phyloP scores from a whole-genome alignment of 2,113 vertebrate genomes.

The Phrynosoma platyrhinos region DNA sequence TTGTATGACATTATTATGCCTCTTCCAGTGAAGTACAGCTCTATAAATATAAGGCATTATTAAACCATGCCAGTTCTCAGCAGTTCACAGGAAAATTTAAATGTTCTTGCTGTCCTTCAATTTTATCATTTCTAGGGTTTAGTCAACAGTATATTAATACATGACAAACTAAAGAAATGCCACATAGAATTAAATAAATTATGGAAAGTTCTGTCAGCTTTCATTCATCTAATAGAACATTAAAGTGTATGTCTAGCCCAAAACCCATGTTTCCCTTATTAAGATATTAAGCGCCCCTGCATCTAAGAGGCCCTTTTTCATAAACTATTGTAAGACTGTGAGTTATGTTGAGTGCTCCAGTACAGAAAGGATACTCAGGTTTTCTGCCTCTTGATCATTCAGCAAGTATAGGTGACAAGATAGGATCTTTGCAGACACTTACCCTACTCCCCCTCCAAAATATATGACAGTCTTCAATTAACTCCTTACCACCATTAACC shows the following conservation, averaged over 20 bases:
- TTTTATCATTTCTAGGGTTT: no score
- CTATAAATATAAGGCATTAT: not conserved
- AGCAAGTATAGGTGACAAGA: not conserved
- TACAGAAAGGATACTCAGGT: not conserved
- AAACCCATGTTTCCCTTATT: not conserved
- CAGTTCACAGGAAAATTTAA: constrained; percentile 3
- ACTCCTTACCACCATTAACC: not conserved
- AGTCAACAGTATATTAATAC: no score
- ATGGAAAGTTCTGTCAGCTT: not conserved
- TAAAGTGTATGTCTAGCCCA: not conserved
- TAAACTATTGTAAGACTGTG: not conserved
- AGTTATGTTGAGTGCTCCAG: not conserved
- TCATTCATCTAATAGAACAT: not conserved
- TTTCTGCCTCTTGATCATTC: not conserved
- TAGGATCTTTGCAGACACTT: not conserved
- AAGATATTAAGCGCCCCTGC: not conserved
- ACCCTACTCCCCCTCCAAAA: not conserved
- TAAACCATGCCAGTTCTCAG: constrained; percentile 24
- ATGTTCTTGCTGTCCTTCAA: not conserved
- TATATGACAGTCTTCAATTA: not conserved
- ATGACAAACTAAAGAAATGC: not conserved
- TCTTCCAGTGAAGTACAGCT: not conserved
- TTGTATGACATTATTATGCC: not conserved
- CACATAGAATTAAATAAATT: not conserved
- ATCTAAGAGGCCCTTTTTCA: not conserved